Conservation (phyloP, 2,113 vertebrate species). For the Sarotherodon lohbergeri region DNA sequence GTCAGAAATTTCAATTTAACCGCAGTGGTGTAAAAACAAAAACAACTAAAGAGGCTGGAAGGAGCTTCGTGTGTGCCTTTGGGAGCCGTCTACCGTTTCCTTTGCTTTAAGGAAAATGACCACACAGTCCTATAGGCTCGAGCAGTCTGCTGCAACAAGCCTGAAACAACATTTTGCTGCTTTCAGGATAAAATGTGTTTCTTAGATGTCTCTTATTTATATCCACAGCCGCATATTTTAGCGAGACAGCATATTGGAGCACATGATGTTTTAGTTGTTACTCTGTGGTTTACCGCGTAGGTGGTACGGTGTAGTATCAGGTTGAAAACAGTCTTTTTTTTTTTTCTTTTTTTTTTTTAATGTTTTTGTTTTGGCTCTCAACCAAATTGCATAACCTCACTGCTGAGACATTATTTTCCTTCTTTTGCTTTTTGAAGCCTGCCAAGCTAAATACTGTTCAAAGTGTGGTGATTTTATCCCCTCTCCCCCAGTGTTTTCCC, state of each 20-base stretch:
- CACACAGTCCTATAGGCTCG: background rate
- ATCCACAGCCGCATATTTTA: background rate
- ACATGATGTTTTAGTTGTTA: background rate
- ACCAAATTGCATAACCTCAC: conserved; percentile 32
- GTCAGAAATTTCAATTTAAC: conserved; percentile 33
- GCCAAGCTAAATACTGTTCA: conserved; percentile 31
- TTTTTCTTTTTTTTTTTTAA: background rate
- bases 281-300: background rate
- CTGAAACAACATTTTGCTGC: background rate
- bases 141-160: background rate
- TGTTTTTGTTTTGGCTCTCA: conserved; percentile 1
- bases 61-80: background rate
- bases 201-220: background rate
- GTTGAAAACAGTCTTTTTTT: background rate
- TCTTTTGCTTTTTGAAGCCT: background rate
- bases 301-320: background rate
- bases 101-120: background rate
- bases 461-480: background rate
- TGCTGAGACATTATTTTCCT: background rate
- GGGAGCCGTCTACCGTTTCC: conserved; percentile 2
- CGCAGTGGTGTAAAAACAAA: conserved; percentile 19
- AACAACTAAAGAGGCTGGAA: background rate
- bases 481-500: background rate
- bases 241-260: background rate
- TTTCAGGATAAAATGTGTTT: background rate